Base-by-base conservation (phyloP, 2,888 invertebrate genomes). In the Nymphalis polychloros region DNA sequence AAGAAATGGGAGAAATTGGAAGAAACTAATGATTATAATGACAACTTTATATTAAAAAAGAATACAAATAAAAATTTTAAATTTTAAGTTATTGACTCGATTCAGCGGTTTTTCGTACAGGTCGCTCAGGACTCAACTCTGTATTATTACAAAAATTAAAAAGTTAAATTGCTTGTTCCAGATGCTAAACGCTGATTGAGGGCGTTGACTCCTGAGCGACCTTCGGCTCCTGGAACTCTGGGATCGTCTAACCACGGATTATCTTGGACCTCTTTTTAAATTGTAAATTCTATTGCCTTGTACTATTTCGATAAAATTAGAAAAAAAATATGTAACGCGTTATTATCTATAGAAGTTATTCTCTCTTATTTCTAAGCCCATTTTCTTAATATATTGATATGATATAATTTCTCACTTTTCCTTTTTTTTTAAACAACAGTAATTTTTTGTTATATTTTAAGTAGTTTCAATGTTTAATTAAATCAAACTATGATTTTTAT, bases 131-230 rank as follows among this genome's bases (percentile, higher is more conserved):
- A 85, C 78, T 85, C 82, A 76, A 77, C 81, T 80, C 79, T 79
- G 81, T 35, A 77, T 75, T 73, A 69, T 77, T 69, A 73, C 77
- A 60, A 63, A 50, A 53, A 84, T 84, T 88, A 86, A 89, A 87
- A 81, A 87, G 85, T 88, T 83, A 87, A 76, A 87, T 90, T 92
- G 81, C 86, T 92, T 92, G 92, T 92, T 92, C 89, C 92, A 92
- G 92, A 91, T 92, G 80, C 76, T 92, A 81, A 92, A 88, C 81
- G 89, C 90, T 82, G 92, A 91, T 84, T 92, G 90, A 91, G 88
- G 89, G 88, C 84, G 83, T 78, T 82, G 88, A 85, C 83, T 84
- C 88, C 86, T 92, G 92, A 92, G 92, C 90, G 92, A 91, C 84
- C 87, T 86, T 81, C 85, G 77, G 75, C 78, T 76, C 74, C 72